Percentiles rank a stretch among this genome's conserved stretches.
phyloP scores from a whole-genome alignment of 1,140 invertebrate species.

The Drosophila mojavensis region DNA sequence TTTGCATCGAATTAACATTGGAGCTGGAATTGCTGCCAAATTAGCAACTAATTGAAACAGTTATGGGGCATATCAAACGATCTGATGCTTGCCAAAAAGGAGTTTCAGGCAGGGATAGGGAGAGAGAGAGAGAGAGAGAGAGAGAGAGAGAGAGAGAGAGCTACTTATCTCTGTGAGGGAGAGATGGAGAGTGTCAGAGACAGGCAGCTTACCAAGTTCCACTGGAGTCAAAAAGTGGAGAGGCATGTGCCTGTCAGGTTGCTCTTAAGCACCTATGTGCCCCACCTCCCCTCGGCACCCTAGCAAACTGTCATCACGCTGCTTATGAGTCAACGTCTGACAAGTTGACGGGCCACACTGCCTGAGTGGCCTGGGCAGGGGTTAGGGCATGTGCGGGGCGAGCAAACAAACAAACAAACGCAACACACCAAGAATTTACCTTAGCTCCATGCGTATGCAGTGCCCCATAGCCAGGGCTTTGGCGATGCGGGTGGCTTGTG shows the following conservation, averaged over 20 bases:
- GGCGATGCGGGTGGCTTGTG: constrained; percentile 48
- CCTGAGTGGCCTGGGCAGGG: constrained; percentile 4
- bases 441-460: neutral
- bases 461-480: neutral
- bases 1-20: neutral
- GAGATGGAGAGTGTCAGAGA: neutral
- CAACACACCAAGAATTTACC: constrained; percentile 24
- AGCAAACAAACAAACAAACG: constrained; percentile 58
- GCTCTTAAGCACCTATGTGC: constrained; percentile 50
- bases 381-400: constrained; percentile 15
- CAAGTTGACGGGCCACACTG: constrained; percentile 62
- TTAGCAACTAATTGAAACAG: constrained; percentile 29
- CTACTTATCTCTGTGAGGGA: neutral
- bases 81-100: constrained; percentile 45
- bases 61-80: constrained; percentile 33
- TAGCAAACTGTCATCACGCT: constrained; percentile 60
- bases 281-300: too few relatives aligned
- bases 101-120: constrained; percentile 2
- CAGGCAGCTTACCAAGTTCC: constrained; percentile 40
- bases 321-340: constrained; percentile 64
- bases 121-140: neutral
- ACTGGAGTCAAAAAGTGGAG: constrained; percentile 65
- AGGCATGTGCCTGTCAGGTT: constrained; percentile 69
- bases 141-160: constrained; percentile 3
- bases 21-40: constrained; percentile 5